These are phyloP conservation scores for Colletes collaris DNA, from an alignment of 2,888 invertebrate species.

Conservation along the genomic window DNA sequence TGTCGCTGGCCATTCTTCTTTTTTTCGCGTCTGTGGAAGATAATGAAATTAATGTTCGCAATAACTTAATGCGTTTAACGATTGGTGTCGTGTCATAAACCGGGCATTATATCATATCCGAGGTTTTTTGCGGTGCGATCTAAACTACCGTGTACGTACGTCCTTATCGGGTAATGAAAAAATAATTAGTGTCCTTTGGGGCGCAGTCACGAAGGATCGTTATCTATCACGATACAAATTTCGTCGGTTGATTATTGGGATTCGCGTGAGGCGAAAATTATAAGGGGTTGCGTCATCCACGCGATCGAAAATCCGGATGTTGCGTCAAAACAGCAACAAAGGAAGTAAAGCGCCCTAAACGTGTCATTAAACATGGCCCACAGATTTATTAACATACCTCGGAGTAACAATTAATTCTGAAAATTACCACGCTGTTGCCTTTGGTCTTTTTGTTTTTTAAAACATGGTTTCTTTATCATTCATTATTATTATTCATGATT, in stretches of 20 bases:
- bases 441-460: too few species aligned
- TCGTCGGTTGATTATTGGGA: conserved; percentile 51
- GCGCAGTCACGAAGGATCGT: conserved; percentile 56
- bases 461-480: too few species aligned
- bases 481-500: too few species aligned
- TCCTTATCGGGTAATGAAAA: conserved; percentile 63
- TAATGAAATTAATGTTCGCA: conserved; percentile 20
- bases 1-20: too few species aligned
- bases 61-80: conserved; percentile 40
- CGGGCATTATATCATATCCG: conserved; percentile 28
- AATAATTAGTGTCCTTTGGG: conserved; percentile 52
- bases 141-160: conserved; percentile 42
- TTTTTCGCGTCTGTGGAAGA: too few species aligned
- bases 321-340: too few species aligned
- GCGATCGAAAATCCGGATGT: not conserved
- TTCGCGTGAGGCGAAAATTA: conserved; percentile 35
- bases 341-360: too few species aligned
- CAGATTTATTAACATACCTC: too few species aligned
- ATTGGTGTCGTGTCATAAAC: conserved; percentile 24
- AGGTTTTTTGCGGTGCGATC: conserved; percentile 35
- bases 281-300: conserved; percentile 1
- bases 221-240: conserved; percentile 60
- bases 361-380: too few species aligned
- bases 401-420: too few species aligned
- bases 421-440: too few species aligned